phyloP scores from a whole-genome alignment of 1,140 invertebrate genomes.

The Temnothorax nylanderi region DNA sequence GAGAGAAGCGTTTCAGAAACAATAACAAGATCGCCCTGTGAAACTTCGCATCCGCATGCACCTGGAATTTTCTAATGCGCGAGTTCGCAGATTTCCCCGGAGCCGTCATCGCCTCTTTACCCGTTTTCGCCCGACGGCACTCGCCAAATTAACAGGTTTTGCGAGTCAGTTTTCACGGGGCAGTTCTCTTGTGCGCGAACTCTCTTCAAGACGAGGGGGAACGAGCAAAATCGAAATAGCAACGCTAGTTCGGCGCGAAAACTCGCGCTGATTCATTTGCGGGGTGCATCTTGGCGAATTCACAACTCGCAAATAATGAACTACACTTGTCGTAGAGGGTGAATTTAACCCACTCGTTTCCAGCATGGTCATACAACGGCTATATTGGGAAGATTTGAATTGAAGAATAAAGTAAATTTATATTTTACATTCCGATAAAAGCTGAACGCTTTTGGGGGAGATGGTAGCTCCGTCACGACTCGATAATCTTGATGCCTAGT shows the following conservation, averaged over 20 bases:
- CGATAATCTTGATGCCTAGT: slow-evolving; percentile 20
- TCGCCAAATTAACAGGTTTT: slow-evolving; percentile 73
- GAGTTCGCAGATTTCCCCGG: slow-evolving; percentile 72
- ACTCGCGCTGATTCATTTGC: slow-evolving; percentile 53
- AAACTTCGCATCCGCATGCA: slow-evolving; percentile 40
- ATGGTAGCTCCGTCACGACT: slow-evolving; percentile 4
- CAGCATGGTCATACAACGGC: not conserved
- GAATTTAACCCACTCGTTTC: slow-evolving; percentile 43
- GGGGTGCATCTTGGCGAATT: slow-evolving; percentile 19
- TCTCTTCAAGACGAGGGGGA: not conserved
- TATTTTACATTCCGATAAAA: slow-evolving; percentile 41
- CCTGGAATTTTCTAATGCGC: slow-evolving; percentile 68
- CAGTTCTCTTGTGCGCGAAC: slow-evolving; percentile 17
- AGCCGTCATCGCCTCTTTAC: slow-evolving; percentile 61
- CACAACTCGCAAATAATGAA: slow-evolving; percentile 42
- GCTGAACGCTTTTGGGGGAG: not conserved
- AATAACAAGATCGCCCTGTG: slow-evolving; percentile 56
- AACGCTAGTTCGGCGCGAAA: slow-evolving; percentile 50
- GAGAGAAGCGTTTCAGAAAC: slow-evolving; percentile 31
- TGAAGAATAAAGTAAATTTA: not conserved
- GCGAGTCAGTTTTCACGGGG: slow-evolving; percentile 47
- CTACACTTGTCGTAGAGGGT: slow-evolving; percentile 37
- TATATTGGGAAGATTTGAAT: not conserved
- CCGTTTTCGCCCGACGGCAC: slow-evolving; percentile 58
- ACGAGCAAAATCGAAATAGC: not conserved